phyloP scores from a whole-genome alignment of 2,888 invertebrate genomes.

The Philereme transversata region DNA sequence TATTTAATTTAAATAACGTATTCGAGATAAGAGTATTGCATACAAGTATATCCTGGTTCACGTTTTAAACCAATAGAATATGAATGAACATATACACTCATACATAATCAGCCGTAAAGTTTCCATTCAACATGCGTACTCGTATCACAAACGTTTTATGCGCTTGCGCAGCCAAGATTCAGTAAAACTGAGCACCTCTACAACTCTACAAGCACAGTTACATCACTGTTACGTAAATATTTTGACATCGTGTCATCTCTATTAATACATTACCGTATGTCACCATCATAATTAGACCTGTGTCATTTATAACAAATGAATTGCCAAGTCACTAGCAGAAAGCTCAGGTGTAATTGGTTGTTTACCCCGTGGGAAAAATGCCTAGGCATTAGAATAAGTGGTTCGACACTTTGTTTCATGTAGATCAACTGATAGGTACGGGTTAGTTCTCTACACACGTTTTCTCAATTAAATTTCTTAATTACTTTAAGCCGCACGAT shows the following conservation, averaged over 20 bases:
- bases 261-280: constrained; percentile 52
- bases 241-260: constrained; percentile 69
- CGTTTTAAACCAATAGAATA: constrained; percentile 28
- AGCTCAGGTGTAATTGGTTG: constrained; percentile 23
- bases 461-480: constrained; percentile 51
- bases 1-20: neutral
- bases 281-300: constrained; percentile 46
- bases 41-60: constrained; percentile 35
- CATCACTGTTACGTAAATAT: constrained; percentile 64
- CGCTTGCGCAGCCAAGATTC: constrained; percentile 35
- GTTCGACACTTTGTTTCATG: constrained; percentile 48
- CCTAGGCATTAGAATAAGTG: constrained; percentile 43
- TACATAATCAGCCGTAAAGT: constrained; percentile 22
- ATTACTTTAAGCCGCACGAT: constrained; percentile 19
- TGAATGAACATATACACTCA: constrained; percentile 28
- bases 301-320: constrained; percentile 17
- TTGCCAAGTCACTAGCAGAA: constrained; percentile 4
- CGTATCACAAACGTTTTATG: constrained; percentile 29
- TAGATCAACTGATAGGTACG: constrained; percentile 44
- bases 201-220: constrained; percentile 44
- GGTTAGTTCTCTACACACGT: constrained; percentile 50
- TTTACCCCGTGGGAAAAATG: constrained; percentile 56
- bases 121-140: constrained; percentile 29
- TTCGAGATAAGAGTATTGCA: constrained; percentile 3
- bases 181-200: constrained; percentile 36